Conservation (phyloP, 2,113 vertebrate species). For the Heterotis niloticus region DNA sequence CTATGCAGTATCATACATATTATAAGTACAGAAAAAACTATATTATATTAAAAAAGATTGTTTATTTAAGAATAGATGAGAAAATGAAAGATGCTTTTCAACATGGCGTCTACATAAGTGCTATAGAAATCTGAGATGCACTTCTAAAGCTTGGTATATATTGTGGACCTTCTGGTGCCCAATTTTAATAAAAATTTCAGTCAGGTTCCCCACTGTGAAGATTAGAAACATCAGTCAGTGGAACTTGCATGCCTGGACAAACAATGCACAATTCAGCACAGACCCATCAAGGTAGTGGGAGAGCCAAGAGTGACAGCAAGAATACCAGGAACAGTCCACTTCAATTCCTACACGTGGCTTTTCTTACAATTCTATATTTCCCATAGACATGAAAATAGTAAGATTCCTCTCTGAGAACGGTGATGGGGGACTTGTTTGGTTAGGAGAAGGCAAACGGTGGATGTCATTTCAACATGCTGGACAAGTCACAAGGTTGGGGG, state of each 20-base stretch:
- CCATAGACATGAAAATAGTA: neutral
- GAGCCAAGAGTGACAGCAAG: neutral
- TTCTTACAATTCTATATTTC: neutral
- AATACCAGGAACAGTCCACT: no score
- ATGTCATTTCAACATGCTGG: slow-evolving; percentile 1
- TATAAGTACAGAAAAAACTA: neutral
- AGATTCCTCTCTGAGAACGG: neutral
- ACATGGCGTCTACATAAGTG: slow-evolving; percentile 40
- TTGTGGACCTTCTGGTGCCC: neutral
- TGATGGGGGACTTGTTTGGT: neutral
- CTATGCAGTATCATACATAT: no score
- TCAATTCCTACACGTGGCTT: neutral
- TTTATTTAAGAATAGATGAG: slow-evolving; percentile 45
- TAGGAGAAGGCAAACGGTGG: slow-evolving; percentile 2
- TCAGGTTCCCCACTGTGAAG: neutral
- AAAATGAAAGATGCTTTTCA: slow-evolving; percentile 35
- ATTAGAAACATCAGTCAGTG: neutral
- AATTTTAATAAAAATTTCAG: neutral
- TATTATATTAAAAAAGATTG: slow-evolving; percentile 31
- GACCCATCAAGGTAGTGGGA: neutral
- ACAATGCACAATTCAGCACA: neutral
- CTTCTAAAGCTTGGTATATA: slow-evolving; percentile 8
- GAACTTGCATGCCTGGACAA: neutral
- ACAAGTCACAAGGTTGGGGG: neutral
- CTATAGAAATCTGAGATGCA: slow-evolving; percentile 31